Base-by-base conservation (phyloP, 2,113 vertebrate species). In the Callopanchax toddi region DNA sequence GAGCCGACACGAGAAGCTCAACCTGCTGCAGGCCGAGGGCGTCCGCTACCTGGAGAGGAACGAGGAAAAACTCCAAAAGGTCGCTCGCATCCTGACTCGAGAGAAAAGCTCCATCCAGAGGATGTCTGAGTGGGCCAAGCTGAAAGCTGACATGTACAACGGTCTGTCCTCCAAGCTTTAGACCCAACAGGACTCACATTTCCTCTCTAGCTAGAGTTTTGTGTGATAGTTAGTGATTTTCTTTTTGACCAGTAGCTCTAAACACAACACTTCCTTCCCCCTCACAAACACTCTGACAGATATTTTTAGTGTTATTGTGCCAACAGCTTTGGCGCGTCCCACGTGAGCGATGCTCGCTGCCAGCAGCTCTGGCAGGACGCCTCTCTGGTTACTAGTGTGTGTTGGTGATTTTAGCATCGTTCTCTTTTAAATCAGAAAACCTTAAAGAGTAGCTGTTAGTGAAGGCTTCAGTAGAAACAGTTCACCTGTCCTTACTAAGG, bases 1-100 rank as follows among this genome's bases (percentile, higher is more conserved):
- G 82, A 96, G 87, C 83, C 94, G 95, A 15, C 92, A 92, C n/a
- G 96, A 99, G 88, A 97, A 96, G 56, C 92, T 98, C 32, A 92
- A 76, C 82, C 87, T 93, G 73, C 91, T 99, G 77, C 94, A 93
- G 86, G 87, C 90, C 4, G 95, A 97, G 78, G 94, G 94, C 16
- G 39, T 89, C 55, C 92, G 74, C 9, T 99, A 98, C 64, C 92
- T 98, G 76, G 95, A 97, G 82, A 87, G 95, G 79, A 98, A 99
- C 52, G 94, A 95, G 86, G 91, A 94, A 60, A 99, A 99, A 87
- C 87, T 99, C 75, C 91, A 82, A 75, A 96, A 93, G 87, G 94
- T 94, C 49, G 92, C 93, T 49, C 79, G 86, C 84, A 92, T 95
- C 78, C 83, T 99, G 82, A 90, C 78, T 43, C 93, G 91, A 80